Evolutionary conservation across 1,140 invertebrate species (phyloP).

Genomic region (Frieseomelitta varia): DNA sequence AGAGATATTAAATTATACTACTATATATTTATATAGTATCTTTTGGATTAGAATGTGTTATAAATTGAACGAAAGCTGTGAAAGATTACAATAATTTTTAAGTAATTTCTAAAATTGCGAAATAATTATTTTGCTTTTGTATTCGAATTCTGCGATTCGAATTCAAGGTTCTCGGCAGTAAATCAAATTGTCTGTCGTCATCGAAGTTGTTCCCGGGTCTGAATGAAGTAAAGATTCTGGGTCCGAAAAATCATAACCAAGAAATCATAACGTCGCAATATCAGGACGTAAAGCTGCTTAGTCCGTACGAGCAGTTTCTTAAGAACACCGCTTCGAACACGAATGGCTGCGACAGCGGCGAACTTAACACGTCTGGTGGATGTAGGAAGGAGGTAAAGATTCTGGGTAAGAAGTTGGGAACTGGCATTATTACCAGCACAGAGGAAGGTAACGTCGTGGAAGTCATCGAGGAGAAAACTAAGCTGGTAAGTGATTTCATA

Average conservation of each 20-base stretch:
- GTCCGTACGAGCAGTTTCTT: slow-evolving; percentile 71
- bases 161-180: slow-evolving; percentile 25
- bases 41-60: not conserved
- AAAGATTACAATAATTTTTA: not conserved
- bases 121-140: not conserved
- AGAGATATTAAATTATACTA: too few species aligned
- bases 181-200: slow-evolving; percentile 8
- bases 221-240: slow-evolving; percentile 68
- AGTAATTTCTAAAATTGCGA: not conserved
- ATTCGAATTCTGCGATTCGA: not conserved
- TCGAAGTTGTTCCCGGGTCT: slow-evolving; percentile 54
- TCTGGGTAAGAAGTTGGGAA: slow-evolving; percentile 69
- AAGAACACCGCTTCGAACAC: slow-evolving; percentile 55
- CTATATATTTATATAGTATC: too few species aligned
- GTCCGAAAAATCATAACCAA: slow-evolving; percentile 64
- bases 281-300: slow-evolving; percentile 70
- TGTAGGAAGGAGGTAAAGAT: slow-evolving; percentile 69
- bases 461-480: slow-evolving; percentile 62
- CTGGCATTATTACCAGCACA: slow-evolving; percentile 60
- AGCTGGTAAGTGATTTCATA: slow-evolving; percentile 50
- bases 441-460: slow-evolving; percentile 65
- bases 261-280: slow-evolving; percentile 62
- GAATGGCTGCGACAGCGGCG: slow-evolving; percentile 43
- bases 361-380: slow-evolving; percentile 33
- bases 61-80: not conserved